A percentile compares a stretch with the other conserved stretches of the same genome.
These are phyloP conservation scores for Labrus mixtus DNA, from an alignment of 2,113 vertebrate genomes.

Conservation along the genomic window DNA sequence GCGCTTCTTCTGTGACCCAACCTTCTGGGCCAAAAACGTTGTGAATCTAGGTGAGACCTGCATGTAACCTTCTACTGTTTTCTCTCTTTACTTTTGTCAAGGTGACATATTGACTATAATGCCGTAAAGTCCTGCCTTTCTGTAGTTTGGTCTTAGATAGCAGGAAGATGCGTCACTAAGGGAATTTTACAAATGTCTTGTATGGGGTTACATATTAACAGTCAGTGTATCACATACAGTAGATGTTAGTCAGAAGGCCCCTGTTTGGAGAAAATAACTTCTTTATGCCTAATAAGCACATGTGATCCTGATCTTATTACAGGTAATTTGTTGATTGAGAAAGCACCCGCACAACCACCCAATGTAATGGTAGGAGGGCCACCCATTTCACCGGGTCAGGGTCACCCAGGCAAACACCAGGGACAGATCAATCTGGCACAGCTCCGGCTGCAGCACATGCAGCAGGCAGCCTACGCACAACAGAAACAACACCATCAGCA, in stretches of 20 bases:
- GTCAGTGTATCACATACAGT: too few species aligned
- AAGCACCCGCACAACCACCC: constrained; percentile 90
- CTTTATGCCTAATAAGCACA: too few species aligned
- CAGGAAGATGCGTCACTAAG: background rate
- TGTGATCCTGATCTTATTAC: too few species aligned
- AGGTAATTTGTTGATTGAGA: constrained; percentile 98
- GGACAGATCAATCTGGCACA: constrained; percentile 98
- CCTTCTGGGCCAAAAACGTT: constrained; percentile 99
- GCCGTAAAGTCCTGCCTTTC: background rate
- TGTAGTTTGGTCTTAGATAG: background rate
- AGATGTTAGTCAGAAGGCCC: too few species aligned
- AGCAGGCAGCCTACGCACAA: constrained; percentile 90
- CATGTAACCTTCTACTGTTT: too few species aligned
- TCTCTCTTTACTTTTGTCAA: too few species aligned
- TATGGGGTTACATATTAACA: too few species aligned
- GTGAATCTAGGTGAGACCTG: constrained; percentile 93
- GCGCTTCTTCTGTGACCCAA: constrained; percentile 98
- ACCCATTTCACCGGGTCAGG: constrained; percentile 91
- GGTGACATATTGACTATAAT: background rate
- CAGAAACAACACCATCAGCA: constrained; percentile 91
- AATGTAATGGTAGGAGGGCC: constrained; percentile 90
- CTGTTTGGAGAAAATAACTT: too few species aligned
- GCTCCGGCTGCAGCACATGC: constrained; percentile 97
- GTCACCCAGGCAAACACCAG: constrained; percentile 89
- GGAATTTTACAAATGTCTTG: too few species aligned